phyloP scores from a whole-genome alignment of 2,113 vertebrate genomes.

The Panurus biarmicus region DNA sequence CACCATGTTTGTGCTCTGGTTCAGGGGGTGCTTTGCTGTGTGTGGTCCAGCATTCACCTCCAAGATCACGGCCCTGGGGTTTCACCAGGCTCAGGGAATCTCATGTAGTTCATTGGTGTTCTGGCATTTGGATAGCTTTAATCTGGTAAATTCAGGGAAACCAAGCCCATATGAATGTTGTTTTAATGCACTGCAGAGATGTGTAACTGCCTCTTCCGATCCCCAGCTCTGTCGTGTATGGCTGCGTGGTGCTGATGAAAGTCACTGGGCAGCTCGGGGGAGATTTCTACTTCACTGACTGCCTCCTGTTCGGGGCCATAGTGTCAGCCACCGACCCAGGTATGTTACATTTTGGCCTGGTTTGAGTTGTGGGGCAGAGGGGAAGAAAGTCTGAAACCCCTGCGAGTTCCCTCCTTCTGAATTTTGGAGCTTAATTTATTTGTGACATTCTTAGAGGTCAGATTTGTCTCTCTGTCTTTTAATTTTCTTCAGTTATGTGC shows the following conservation, averaged over 20 bases:
- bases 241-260: conserved; percentile 90
- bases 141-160: background rate
- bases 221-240: conserved; percentile 87
- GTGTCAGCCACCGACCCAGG: conserved; percentile 97
- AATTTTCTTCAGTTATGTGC: background rate
- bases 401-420: background rate
- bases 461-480: background rate
- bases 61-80: background rate
- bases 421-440: background rate
- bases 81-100: background rate
- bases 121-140: background rate
- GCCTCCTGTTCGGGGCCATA: conserved; percentile 92
- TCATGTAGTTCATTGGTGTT: background rate
- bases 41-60: background rate
- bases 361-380: background rate
- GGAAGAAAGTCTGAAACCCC: background rate
- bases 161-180: rapidly evolving
- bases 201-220: background rate
- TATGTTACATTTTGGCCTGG: conserved; percentile 14
- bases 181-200: background rate
- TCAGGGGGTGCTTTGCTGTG: background rate
- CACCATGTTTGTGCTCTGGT: rapidly evolving
- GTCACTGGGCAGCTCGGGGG: conserved; percentile 80
- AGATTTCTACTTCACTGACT: conserved; percentile 98
- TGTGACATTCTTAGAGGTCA: background rate